Evolutionary conservation across 92 coral and sea anemone genomes (phyloP), one percentile per base, ranked within the genome.

Genomic region (Palythoa heliodiscus): DNA sequence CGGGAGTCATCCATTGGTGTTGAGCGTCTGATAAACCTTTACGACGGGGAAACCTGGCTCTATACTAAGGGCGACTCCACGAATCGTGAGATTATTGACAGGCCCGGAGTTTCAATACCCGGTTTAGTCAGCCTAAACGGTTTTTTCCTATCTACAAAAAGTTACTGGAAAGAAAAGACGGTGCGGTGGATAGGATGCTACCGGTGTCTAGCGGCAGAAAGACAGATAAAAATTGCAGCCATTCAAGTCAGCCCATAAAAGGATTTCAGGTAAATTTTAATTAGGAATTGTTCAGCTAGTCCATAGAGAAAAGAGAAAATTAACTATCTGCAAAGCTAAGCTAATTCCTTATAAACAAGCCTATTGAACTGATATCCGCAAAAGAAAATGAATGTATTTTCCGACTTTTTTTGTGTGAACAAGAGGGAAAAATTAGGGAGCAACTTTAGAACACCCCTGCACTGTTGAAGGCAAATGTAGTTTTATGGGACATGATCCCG

Each of bases 141-240:
- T 83, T 84, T 67, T 84, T 84, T 23, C 82, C 83, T 4, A 64
- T 84, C 55, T 71, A 77, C 50, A 20, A 64, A 25, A 88, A 77
- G 67, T 67, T 88, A 23, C 76, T 75, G 54, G 82, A 88, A 78
- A 70, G 91, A 73, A 71, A 68, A 87, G 86, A 77, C 80, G 86
- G 68, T n/a, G n/a, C n/a, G n/a, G n/a, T n/a, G n/a, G n/a, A n/a
- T n/a, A n/a, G n/a, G n/a, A n/a, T n/a, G n/a, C n/a, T n/a, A n/a
- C n/a, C n/a, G n/a, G n/a, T n/a, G n/a, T n/a, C n/a, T n/a, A n/a
- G n/a, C n/a, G n/a, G n/a, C n/a, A n/a, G n/a, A 71, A 68, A 87
- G 86, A 77, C 80, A 83, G 68, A 76, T 73, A 5, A 75, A 58
- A 39, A 83, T 83, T 7, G 38, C 38, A 11, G 40, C 19, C 15